phyloP scores from a whole-genome alignment of 2,113 vertebrate species.

The Gallinago paraguaiae region DNA sequence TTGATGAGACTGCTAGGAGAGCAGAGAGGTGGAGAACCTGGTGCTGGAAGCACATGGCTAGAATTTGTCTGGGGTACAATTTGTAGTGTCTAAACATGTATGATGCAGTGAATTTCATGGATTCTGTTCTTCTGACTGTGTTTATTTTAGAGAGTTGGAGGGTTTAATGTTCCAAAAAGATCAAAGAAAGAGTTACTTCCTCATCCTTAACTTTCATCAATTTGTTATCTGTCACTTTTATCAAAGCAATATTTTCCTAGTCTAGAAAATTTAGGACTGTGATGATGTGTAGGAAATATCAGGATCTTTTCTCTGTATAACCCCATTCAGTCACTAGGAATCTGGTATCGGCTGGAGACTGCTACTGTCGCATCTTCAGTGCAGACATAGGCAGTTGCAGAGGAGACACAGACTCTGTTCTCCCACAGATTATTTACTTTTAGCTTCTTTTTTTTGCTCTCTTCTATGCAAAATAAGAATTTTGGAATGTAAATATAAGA shows the following conservation, averaged over 20 bases:
- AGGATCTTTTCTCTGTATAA: constrained; percentile 4
- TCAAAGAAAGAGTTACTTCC: constrained; percentile 2
- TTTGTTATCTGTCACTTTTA: constrained; percentile 33
- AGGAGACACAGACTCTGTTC: not conserved
- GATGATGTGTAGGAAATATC: not conserved
- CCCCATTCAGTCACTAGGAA: constrained; percentile 60
- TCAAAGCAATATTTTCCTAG: constrained; percentile 28
- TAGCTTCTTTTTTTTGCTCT: constrained; percentile 30
- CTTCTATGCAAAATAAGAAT: constrained; percentile 30
- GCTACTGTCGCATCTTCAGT: not conserved
- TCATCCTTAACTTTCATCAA: constrained; percentile 17
- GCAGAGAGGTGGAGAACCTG: constrained; percentile 29
- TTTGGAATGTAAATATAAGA: constrained; percentile 36
- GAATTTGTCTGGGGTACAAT: not conserved
- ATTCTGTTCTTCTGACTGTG: not conserved
- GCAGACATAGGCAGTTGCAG: constrained; percentile 25
- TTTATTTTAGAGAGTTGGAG: not conserved
- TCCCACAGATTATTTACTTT: constrained; percentile 32
- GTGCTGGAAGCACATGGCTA: not conserved
- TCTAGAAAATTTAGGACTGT: not conserved
- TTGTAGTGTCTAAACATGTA: not conserved
- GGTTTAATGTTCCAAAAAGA: not conserved
- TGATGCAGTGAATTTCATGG: not conserved
- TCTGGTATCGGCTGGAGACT: constrained; percentile 25
- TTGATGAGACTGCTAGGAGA: constrained; percentile 41